Percentiles rank a stretch among this genome's conserved stretches.
These are phyloP conservation scores for Luidia sarsii DNA, from an alignment of 53 echinoderm and acorn worm genomes.

Conservation along the genomic window DNA sequence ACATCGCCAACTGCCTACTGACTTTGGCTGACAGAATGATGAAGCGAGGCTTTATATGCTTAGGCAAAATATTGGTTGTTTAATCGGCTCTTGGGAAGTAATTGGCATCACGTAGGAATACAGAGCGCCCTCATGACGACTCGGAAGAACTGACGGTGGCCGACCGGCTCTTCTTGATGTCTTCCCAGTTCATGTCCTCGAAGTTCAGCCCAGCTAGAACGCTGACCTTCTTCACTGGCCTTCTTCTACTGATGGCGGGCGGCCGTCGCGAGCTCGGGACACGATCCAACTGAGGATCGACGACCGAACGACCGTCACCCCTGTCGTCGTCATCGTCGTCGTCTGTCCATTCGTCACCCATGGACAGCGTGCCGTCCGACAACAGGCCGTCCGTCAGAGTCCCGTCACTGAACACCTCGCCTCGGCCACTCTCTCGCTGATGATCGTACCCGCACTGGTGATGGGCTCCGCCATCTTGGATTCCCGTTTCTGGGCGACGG, in stretches of 20 bases:
- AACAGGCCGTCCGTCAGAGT: background rate
- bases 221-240: background rate
- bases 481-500: background rate
- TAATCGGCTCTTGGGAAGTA: too few relatives aligned
- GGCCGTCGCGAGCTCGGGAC: too few relatives aligned
- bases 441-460: background rate
- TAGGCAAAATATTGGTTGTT: too few relatives aligned
- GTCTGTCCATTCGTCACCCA: too few relatives aligned
- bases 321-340: background rate
- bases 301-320: background rate
- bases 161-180: background rate
- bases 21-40: too few relatives aligned
- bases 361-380: background rate
- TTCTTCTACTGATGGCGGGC: too few relatives aligned
- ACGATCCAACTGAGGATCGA: background rate
- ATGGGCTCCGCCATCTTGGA: too few relatives aligned
- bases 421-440: background rate
- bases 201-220: background rate
- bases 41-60: too few relatives aligned
- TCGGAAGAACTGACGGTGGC: too few relatives aligned
- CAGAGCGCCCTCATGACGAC: too few relatives aligned
- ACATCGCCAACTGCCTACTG: too few relatives aligned
- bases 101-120: too few relatives aligned
- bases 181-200: slow-evolving; percentile 8
- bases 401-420: background rate